These are phyloP conservation scores for Genyomyrus donnyi DNA, from an alignment of 2,113 vertebrate species.

Conservation along the genomic window DNA sequence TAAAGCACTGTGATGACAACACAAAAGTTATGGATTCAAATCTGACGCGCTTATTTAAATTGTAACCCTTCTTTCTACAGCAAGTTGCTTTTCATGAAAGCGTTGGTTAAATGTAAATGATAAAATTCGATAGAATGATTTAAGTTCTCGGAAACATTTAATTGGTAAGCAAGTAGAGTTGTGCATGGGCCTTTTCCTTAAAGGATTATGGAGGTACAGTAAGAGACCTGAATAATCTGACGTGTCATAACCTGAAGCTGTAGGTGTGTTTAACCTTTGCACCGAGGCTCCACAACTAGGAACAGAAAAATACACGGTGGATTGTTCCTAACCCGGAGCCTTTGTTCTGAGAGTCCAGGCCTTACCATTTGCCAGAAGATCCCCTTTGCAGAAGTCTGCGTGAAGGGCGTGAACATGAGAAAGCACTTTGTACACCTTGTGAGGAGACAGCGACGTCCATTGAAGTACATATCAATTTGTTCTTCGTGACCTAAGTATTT, in stretches of 20 bases:
- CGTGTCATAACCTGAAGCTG: conserved; percentile 64
- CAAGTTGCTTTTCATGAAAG: not conserved
- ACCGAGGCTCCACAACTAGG: conserved; percentile 61
- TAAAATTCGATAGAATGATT: not conserved
- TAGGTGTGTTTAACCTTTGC: conserved; percentile 66
- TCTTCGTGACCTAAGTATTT: not conserved
- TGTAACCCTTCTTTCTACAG: not conserved
- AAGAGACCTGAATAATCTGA: conserved; percentile 69
- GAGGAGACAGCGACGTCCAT: conserved; percentile 11
- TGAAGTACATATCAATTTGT: conserved; percentile 7
- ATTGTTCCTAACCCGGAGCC: conserved; percentile 65
- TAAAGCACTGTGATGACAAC: not conserved
- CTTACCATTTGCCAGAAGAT: conserved; percentile 67
- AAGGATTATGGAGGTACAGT: conserved; percentile 61
- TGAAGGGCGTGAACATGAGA: conserved; percentile 3
- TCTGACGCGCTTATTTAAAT: not conserved
- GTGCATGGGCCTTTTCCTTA: conserved; percentile 15
- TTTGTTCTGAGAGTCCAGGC: conserved; percentile 61
- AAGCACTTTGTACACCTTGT: not conserved
- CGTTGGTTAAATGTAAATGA: not conserved
- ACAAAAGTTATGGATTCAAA: not conserved
- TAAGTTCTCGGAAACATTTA: not conserved
- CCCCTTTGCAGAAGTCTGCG: conserved; percentile 37
- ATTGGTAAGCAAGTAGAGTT: not conserved
- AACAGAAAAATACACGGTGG: conserved; percentile 62